Conservation (phyloP, 2,888 invertebrate species). For the Sinohyriopsis cumingii region DNA sequence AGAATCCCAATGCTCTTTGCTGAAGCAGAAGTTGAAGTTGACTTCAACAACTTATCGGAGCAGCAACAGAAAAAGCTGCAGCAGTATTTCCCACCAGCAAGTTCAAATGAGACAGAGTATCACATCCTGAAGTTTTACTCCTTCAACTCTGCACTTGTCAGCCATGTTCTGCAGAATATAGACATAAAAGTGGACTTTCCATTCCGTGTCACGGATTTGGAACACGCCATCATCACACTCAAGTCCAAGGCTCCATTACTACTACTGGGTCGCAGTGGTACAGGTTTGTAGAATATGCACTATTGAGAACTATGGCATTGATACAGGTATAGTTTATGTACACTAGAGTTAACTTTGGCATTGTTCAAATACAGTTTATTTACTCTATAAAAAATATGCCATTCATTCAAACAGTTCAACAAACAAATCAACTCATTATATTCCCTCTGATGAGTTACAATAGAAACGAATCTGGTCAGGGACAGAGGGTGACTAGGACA, state of each 20-base stretch:
- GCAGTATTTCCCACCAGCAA: constrained; percentile 56
- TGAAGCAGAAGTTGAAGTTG: constrained; percentile 38
- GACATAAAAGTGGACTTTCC: constrained; percentile 62
- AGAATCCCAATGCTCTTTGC: constrained; percentile 51
- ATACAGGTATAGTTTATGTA: too few relatives aligned
- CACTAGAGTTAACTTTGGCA: too few relatives aligned
- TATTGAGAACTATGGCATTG: too few relatives aligned
- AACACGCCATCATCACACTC: constrained; percentile 62
- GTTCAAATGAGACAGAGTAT: constrained; percentile 57
- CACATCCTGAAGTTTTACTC: constrained; percentile 67
- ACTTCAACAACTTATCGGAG: constrained; percentile 12
- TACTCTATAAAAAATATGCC: too few relatives aligned
- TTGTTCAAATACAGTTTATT: too few relatives aligned
- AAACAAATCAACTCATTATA: too few relatives aligned
- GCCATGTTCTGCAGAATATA: constrained; percentile 50
- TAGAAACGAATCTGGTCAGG: too few relatives aligned
- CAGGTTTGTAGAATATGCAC: constrained; percentile 20
- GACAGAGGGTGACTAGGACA: too few relatives aligned
- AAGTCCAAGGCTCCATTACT: constrained; percentile 51
- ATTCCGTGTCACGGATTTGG: constrained; percentile 64
- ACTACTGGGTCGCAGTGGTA: constrained; percentile 66
- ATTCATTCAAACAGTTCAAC: too few relatives aligned
- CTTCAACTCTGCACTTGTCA: constrained; percentile 56
- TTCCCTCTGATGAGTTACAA: too few relatives aligned
- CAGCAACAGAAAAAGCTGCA: constrained; percentile 30